A percentile compares a stretch with the other conserved stretches of the same genome.
phyloP scores from a whole-genome alignment of 2,113 vertebrate genomes.

The Trematocara nigrifrons region DNA sequence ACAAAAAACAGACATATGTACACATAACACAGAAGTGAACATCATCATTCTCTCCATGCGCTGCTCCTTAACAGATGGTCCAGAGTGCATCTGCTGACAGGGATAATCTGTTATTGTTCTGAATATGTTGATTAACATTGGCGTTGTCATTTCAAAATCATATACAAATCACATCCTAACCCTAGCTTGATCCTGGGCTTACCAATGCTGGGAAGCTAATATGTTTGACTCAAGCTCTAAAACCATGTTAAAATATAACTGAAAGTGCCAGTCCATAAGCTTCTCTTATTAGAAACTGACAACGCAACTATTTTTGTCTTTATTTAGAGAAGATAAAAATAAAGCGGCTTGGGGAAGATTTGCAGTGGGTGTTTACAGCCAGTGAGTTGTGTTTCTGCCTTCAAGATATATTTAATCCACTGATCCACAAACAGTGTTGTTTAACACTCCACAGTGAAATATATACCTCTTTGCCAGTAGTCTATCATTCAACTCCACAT shows the following conservation, averaged over 20 bases:
- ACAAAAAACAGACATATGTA: background rate
- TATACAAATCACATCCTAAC: conserved; percentile 44
- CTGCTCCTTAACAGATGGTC: conserved; percentile 49
- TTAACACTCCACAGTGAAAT: background rate
- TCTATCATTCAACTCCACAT: background rate
- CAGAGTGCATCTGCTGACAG: background rate
- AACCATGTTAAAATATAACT: conserved; percentile 29
- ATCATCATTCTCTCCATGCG: background rate
- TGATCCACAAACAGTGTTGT: background rate
- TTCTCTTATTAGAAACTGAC: conserved; percentile 27
- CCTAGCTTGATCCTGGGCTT: conserved; percentile 30
- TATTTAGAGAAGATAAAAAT: conserved; percentile 11
- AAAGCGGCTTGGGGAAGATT: conserved; percentile 22
- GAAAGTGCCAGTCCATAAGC: conserved; percentile 40
- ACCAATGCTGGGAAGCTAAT: conserved; percentile 24
- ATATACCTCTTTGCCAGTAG: background rate
- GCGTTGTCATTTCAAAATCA: conserved; percentile 46
- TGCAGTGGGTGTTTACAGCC: background rate
- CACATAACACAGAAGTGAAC: conserved; percentile 9
- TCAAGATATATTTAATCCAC: background rate
- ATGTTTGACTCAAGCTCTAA: conserved; percentile 3
- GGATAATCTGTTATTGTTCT: conserved; percentile 60
- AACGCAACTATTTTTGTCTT: conserved; percentile 31
- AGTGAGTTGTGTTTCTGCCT: background rate
- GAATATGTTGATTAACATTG: conserved; percentile 52